These are phyloP conservation scores for Pseudorhiza aurosa DNA, from an alignment of 30 jellyfish, hydroid and myxozoan species.

Conservation along the genomic window DNA sequence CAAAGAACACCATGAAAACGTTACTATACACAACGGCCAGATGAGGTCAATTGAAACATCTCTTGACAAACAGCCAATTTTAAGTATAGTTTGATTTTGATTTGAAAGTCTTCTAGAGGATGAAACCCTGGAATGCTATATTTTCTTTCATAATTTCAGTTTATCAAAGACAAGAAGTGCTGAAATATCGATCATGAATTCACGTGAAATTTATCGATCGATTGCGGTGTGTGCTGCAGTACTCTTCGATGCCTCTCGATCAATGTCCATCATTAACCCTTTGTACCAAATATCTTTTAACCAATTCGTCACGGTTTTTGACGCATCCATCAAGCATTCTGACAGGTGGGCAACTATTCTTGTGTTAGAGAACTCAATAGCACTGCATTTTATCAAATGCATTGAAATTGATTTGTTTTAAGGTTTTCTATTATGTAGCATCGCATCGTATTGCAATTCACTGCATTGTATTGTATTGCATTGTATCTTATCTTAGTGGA, in stretches of 20 bases:
- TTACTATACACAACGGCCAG: too few species aligned
- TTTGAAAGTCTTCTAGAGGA: background rate
- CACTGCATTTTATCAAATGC: too few species aligned
- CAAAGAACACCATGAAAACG: too few species aligned
- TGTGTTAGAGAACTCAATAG: too few species aligned
- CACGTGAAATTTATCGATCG: slow-evolving; percentile 81
- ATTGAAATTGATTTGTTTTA: too few species aligned
- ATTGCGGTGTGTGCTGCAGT: slow-evolving; percentile 89
- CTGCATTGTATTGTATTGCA: too few species aligned
- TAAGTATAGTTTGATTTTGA: background rate
- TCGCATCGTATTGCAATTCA: too few species aligned
- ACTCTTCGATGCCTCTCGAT: slow-evolving; percentile 62
- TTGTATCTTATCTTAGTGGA: too few species aligned
- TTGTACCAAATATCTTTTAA: slow-evolving; percentile 70
- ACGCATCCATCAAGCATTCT: slow-evolving; percentile 79
- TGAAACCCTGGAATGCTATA: too few species aligned
- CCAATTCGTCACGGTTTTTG: slow-evolving; percentile 69
- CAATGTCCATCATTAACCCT: slow-evolving; percentile 71
- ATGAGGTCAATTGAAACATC: too few species aligned
- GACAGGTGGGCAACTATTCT: slow-evolving; percentile 86
- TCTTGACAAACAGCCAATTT: background rate
- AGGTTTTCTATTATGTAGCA: too few species aligned
- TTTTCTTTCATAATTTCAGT: slow-evolving; percentile 6
- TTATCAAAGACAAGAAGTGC: slow-evolving; percentile 67
- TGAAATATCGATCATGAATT: slow-evolving; percentile 47